These are phyloP conservation scores for Hypena proboscidalis DNA, from an alignment of 2,888 invertebrate species.

Conservation along the genomic window DNA sequence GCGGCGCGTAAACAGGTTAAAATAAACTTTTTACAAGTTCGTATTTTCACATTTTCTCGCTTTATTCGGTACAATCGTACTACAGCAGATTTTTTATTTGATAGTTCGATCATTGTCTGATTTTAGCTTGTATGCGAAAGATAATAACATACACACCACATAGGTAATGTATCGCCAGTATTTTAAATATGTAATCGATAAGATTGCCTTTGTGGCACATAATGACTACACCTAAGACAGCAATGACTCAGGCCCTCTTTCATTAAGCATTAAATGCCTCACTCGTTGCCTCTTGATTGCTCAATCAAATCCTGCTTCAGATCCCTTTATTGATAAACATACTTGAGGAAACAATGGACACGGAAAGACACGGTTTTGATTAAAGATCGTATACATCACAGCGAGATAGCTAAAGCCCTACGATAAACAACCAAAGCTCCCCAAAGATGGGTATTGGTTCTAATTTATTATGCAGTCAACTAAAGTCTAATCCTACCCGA, in stretches of 20 bases:
- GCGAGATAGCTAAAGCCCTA: constrained; percentile 39
- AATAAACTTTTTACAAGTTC: constrained; percentile 57
- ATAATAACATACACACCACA: no score
- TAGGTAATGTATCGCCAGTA: no score
- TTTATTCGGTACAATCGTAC: constrained; percentile 22
- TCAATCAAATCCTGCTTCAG: constrained; percentile 35
- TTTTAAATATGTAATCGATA: no score
- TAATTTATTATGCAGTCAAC: constrained; percentile 64
- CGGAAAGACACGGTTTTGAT: constrained; percentile 32
- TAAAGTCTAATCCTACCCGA: constrained; percentile 58
- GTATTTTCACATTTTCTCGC: constrained; percentile 45
- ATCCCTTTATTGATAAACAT: constrained; percentile 27
- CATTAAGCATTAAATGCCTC: constrained; percentile 11
- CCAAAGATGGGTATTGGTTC: constrained; percentile 54
- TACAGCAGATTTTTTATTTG: constrained; percentile 8
- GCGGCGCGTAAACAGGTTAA: constrained; percentile 58
- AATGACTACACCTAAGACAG: no score
- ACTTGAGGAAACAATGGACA: constrained; percentile 33
- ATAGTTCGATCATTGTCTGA: no score
- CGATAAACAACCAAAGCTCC: constrained; percentile 51
- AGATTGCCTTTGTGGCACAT: no score
- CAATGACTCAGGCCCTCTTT: not conserved
- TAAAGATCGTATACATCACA: constrained; percentile 37
- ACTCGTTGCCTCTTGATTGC: constrained; percentile 21
- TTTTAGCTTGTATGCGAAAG: no score